Evolutionary conservation across 1,140 invertebrate species (phyloP), one percentile per base, ranked within the genome.

Genomic region (Cherax quadricarinatus): DNA sequence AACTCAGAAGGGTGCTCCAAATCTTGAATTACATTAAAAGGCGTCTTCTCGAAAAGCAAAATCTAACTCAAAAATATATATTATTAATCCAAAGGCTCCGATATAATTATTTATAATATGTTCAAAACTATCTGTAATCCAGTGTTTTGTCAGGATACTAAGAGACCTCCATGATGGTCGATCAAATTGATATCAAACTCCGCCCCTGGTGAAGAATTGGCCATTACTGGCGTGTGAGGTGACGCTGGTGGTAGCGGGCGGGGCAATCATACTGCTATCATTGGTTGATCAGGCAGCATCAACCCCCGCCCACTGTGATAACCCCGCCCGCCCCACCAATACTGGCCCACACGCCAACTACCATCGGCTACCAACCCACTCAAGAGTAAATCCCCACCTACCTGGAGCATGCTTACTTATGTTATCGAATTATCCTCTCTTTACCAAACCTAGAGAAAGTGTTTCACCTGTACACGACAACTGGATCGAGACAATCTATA

Each of bases 111-210:
- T 41, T 41, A 41, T 41, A 41, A 41, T 41, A 41, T 41, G 30
- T 41, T 41, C 30, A 41, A 41, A 41, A 41, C 30, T 41, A 41
- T 41, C 2, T 41, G 30, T 2, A 41, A 41, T 41, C 30, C 30
- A 41, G 53, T 57, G 14, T 5, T 10, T 14, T 57, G 53, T 57
- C 53, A 57, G 14, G 53, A 57, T 18, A 21, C 21, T 18, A 66
- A 1, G 21, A 30, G 70, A 75, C 6, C 86, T 78, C 86, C 86
- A 88, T 88, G 18, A 75, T 60, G 70, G 75, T 49, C 24, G 24
- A 89, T 89, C 79, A 90, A 91, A 85, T 91, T 85, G 89, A 91
- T 92, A 92, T 92, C 73, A 92, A 92, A 86, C 90, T 51, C 84
- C 90, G 78, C 90, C 84, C 90, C 57, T 60, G 9, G 6, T 10